Conservation (phyloP, 30 jellyfish, hydroid and myxozoan genomes). For the Phacellophora camtschatica region DNA sequence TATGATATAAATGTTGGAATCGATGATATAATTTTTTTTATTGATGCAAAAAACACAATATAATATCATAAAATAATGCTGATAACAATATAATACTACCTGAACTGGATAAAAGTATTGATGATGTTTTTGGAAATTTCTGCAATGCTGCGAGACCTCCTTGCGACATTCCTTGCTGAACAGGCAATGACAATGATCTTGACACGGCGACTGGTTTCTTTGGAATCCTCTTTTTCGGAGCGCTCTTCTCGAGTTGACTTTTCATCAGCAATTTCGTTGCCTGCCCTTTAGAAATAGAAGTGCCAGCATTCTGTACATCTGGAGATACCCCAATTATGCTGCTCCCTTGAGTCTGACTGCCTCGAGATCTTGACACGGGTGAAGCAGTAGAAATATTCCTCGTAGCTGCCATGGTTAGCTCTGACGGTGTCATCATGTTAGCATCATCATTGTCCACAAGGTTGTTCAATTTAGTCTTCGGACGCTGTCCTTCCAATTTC, state of each 20-base stretch:
- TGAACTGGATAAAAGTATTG: slow-evolving; percentile 59
- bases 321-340: not conserved
- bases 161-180: not conserved
- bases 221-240: slow-evolving; percentile 2
- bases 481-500: not conserved
- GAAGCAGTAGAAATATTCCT: slow-evolving; percentile 30
- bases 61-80: too few species aligned
- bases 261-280: slow-evolving; percentile 7
- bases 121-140: slow-evolving; percentile 62
- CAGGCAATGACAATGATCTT: slow-evolving; percentile 2
- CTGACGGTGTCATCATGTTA: slow-evolving; percentile 2
- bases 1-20: too few species aligned
- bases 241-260: slow-evolving; percentile 28
- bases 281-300: not conserved
- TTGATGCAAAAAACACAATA: too few species aligned
- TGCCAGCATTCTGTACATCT: not conserved
- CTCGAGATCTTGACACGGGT: not conserved
- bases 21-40: too few species aligned
- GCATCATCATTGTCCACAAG: not conserved
- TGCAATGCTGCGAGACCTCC: slow-evolving; percentile 43
- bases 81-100: too few species aligned
- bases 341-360: not conserved
- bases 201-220: slow-evolving; percentile 14
- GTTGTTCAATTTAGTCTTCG: not conserved
- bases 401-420: slow-evolving; percentile 28